A percentile compares a stretch with the other conserved stretches of the same genome.
Evolutionary conservation across 2,888 invertebrate genomes (phyloP).

Genomic region (Phyto melanocephala): DNA sequence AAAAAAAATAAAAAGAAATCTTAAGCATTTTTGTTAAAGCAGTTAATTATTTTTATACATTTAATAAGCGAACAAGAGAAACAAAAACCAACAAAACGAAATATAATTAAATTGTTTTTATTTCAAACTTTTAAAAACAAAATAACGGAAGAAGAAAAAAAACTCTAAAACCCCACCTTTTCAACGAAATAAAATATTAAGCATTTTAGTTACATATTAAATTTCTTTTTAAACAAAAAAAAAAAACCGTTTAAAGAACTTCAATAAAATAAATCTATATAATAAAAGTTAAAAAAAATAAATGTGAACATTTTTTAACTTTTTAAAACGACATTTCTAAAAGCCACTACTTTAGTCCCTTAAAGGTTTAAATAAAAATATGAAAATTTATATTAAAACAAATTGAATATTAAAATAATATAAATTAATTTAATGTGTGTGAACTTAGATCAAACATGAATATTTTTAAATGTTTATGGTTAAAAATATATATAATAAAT

Average conservation of each 20-base stretch:
- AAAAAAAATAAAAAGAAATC: conserved; percentile 32
- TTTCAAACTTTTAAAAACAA: conserved; percentile 25
- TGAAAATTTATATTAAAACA: conserved; percentile 5
- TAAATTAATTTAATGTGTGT: conserved; percentile 61
- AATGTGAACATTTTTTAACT: conserved; percentile 57
- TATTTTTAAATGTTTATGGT: conserved; percentile 73
- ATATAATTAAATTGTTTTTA: conserved; percentile 58
- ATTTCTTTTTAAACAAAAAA: neutral
- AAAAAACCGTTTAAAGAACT: conserved; percentile 24
- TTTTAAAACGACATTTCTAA: conserved; percentile 60
- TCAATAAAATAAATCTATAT: neutral
- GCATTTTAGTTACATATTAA: neutral
- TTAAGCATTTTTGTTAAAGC: conserved; percentile 53
- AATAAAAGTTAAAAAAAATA: conserved; percentile 29
- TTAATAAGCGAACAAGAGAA: conserved; percentile 17
- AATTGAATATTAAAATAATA: conserved; percentile 49
- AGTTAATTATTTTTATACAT: conserved; percentile 61
- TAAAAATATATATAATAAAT: conserved; percentile 55
- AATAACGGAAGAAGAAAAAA: neutral
- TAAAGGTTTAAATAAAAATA: conserved; percentile 56
- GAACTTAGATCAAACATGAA: conserved; percentile 64
- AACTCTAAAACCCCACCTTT: conserved; percentile 58
- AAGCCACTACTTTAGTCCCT: conserved; percentile 63
- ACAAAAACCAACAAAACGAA: neutral
- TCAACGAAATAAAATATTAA: conserved; percentile 54